phyloP scores from a whole-genome alignment of 2,113 vertebrate genomes.

The Ctenodactylus gundi region DNA sequence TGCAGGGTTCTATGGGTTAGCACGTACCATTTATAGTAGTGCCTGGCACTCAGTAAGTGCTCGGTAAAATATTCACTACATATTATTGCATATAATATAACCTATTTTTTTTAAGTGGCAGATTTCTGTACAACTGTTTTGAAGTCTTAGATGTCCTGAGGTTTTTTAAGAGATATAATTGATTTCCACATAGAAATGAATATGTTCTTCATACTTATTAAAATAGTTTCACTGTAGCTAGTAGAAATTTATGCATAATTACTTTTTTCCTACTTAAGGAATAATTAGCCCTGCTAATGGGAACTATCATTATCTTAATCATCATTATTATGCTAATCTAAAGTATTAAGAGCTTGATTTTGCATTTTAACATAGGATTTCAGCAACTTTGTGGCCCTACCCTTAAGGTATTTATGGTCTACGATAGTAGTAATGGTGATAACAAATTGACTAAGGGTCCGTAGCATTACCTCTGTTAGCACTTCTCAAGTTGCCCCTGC shows the following conservation, averaged over 20 bases:
- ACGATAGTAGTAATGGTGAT: not conserved
- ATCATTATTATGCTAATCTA: slow-evolving; percentile 67
- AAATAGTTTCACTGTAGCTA: slow-evolving; percentile 63
- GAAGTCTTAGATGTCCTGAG: slow-evolving; percentile 42
- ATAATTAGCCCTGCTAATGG: slow-evolving; percentile 71
- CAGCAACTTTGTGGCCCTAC: not conserved
- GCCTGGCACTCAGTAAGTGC: not conserved
- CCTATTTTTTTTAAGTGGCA: not conserved
- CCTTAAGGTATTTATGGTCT: not conserved
- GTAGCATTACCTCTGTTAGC: not conserved
- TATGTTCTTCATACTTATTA: slow-evolving; percentile 60
- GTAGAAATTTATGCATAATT: slow-evolving; percentile 63
- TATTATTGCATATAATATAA: not conserved
- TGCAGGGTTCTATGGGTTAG: not conserved
- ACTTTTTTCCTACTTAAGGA: slow-evolving; percentile 65
- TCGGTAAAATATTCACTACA: not conserved
- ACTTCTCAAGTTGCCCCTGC: not conserved
- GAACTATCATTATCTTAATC: slow-evolving; percentile 67
- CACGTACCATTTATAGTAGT: not conserved
- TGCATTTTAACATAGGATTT: slow-evolving; percentile 38
- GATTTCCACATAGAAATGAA: slow-evolving; percentile 63
- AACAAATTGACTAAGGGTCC: not conserved
- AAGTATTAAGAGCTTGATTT: slow-evolving; percentile 62
- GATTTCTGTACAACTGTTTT: not conserved
- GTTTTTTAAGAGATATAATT: slow-evolving; percentile 56